Evolutionary conservation across 2,113 vertebrate species (phyloP), one percentile per base, ranked within the genome.

Genomic region (Protomyctophum bolini): DNA sequence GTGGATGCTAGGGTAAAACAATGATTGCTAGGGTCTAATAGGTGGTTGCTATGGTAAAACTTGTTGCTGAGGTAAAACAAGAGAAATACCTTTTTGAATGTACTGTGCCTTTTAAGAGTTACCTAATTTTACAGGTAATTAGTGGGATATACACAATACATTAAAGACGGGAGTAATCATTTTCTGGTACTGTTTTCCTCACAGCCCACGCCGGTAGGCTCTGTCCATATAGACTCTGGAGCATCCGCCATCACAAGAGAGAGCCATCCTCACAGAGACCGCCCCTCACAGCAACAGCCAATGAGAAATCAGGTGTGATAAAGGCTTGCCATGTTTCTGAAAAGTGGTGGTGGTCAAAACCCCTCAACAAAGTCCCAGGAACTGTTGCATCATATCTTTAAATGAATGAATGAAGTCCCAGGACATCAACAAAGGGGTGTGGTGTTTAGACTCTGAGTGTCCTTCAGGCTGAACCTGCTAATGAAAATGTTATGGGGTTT

Each of bases 121-220:
- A 2, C 33, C 33, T 41, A 41, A 41, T 41, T 6, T 41, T 41
- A 41, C 33, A 41, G 33, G 3, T 41, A 41, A 41, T 41, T 6
- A 41, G 33, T 41, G 33, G n/a, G n/a, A n/a, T n/a, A n/a, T n/a
- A n/a, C 33, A 41, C 33, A 41, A 41, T 1, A 41, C 33, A 41
- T 41, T 41, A 41, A 41, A 3, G 33, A 41, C 5, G 5, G 33
- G 33, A 41, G 33, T 41, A 41, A 41, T 41, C 0, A 4, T 41
- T 1, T 41, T 41, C 5, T 41, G 33, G 33, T 41, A 41, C 33
- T 6, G 33, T 41, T 41, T 41, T 41, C 33, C 33, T 62, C 8
- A 48, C 79, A 99, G 97, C 97, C 97, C 83, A 99, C 97, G 73
- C 97, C 96, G 0, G 96, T 98, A 84, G 97, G 97, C 62, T 96